Percentiles rank a stretch among this genome's conserved stretches.
Evolutionary conservation across 2,888 invertebrate genomes (phyloP).

Genomic region (Trissolcus brochymenae): DNA sequence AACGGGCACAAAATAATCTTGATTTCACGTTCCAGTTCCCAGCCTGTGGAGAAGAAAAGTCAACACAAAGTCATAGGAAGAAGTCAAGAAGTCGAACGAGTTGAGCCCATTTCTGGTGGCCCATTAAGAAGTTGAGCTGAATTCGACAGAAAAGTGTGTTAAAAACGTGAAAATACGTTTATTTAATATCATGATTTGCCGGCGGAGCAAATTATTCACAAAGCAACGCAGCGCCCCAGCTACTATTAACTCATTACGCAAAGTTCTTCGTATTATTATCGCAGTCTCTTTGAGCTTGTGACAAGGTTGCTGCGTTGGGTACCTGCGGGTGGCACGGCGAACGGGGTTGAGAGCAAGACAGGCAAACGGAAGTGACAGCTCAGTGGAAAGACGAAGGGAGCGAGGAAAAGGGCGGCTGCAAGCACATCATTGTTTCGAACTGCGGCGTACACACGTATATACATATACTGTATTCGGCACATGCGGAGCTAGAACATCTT

Average conservation of each 20-base stretch:
- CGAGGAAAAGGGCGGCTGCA: conserved; percentile 59
- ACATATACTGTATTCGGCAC: conserved; percentile 71
- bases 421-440: conserved; percentile 73
- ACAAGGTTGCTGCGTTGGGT: conserved; percentile 61
- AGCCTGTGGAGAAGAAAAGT: too few relatives aligned
- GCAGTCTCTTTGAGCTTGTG: conserved; percentile 72
- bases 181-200: too few relatives aligned
- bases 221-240: conserved; percentile 6
- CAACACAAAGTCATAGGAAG: too few relatives aligned
- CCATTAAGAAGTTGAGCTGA: too few relatives aligned
- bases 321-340: conserved; percentile 60
- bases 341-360: conserved; percentile 56
- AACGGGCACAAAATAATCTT: too few relatives aligned
- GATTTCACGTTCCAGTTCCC: too few relatives aligned
- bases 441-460: conserved; percentile 60
- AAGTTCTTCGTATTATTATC: conserved; percentile 71
- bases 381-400: conserved; percentile 56
- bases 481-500: conserved; percentile 70
- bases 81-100: too few relatives aligned
- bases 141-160: too few relatives aligned
- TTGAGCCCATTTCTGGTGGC: too few relatives aligned
- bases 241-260: conserved; percentile 73
- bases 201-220: too few relatives aligned
- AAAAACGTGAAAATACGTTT: too few relatives aligned
- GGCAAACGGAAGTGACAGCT: conserved; percentile 62